A percentile compares a stretch with the other conserved stretches of the same genome.
Evolutionary conservation across 2,888 invertebrate species (phyloP).

Genomic region (Neuroscelio doddi): DNA sequence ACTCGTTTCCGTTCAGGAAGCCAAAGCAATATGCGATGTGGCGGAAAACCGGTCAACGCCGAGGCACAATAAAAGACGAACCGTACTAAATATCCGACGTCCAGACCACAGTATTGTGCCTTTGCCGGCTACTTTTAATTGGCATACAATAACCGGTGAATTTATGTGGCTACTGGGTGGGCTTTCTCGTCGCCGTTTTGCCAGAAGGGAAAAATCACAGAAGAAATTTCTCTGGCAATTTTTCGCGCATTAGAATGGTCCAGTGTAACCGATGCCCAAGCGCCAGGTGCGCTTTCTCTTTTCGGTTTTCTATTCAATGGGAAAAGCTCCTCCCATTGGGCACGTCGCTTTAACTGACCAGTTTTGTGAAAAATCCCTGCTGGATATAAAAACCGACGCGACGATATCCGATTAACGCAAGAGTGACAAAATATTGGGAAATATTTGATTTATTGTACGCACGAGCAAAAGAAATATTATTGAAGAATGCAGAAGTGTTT

Average conservation of each 20-base stretch:
- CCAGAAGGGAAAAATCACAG: background rate
- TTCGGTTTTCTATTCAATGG: background rate
- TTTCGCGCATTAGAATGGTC: background rate
- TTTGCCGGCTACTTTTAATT: constrained; percentile 18
- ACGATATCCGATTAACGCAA: background rate
- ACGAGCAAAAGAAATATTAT: background rate
- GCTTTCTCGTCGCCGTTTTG: constrained; percentile 4
- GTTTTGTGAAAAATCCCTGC: background rate
- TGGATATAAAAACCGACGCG: background rate
- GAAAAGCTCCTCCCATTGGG: background rate
- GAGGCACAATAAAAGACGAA: background rate
- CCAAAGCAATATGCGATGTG: background rate
- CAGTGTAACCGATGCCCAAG: background rate
- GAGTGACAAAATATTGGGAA: constrained; percentile 11
- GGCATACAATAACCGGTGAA: constrained; percentile 28
- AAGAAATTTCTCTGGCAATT: constrained; percentile 1
- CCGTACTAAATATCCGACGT: background rate
- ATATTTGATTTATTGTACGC: constrained; percentile 5
- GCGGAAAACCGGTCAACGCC: constrained; percentile 7
- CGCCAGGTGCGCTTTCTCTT: constrained; percentile 9
- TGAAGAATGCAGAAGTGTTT: background rate
- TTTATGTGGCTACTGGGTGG: constrained; percentile 38
- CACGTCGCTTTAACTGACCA: background rate
- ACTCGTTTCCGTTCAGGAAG: background rate
- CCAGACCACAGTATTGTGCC: background rate